Evolutionary conservation across 2,113 vertebrate genomes (phyloP).

Genomic region (Bufo gargarizans): DNA sequence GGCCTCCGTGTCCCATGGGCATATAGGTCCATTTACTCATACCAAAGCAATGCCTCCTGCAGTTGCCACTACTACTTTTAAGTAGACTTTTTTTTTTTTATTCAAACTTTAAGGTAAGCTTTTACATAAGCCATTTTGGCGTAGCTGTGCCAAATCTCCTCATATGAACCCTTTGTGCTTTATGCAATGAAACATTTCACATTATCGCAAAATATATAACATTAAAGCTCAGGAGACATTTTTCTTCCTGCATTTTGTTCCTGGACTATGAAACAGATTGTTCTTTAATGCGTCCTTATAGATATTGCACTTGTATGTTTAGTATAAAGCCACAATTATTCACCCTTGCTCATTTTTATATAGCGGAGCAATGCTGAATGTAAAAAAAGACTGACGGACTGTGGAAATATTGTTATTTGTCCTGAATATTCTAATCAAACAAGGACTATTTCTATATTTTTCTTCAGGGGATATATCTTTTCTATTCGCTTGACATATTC

Average conservation of each 20-base stretch:
- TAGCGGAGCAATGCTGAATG: neutral
- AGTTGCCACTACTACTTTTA: too few species aligned
- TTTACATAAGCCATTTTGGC: neutral
- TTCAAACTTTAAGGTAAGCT: neutral
- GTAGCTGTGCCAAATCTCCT: neutral
- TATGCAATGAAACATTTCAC: neutral
- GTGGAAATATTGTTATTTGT: slow-evolving; percentile 15
- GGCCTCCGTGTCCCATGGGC: too few species aligned
- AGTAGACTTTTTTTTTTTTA: too few species aligned
- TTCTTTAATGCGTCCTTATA: neutral
- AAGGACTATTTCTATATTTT: neutral
- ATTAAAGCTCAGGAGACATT: neutral
- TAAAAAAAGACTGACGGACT: neutral
- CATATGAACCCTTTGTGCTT: neutral
- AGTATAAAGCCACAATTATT: neutral
- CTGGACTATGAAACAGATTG: neutral
- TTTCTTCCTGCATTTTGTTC: neutral
- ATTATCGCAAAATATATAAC: slow-evolving; percentile 17
- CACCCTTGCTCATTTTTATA: slow-evolving; percentile 8
- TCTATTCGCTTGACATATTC: slow-evolving; percentile 32
- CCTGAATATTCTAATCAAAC: slow-evolving; percentile 12
- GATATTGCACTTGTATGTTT: neutral
- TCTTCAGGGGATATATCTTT: slow-evolving; percentile 20
- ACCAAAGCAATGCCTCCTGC: too few species aligned
- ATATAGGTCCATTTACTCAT: too few species aligned